Conservation (phyloP, 2,113 vertebrate genomes). For the Tiliqua scincoides region DNA sequence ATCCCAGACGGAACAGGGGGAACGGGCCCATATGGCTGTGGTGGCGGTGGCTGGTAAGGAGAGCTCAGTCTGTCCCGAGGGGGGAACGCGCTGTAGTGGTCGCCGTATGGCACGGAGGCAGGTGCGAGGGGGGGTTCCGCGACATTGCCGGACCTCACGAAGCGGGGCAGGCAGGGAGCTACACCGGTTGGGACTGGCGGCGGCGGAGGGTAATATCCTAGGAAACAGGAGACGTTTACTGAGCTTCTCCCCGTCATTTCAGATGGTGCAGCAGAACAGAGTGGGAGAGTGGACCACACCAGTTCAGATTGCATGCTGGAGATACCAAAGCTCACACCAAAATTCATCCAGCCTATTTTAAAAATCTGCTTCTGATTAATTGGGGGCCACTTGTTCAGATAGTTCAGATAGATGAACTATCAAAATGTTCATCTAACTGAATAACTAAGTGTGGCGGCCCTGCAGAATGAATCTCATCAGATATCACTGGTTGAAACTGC, state of each 20-base stretch:
- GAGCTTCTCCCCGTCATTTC: constrained; percentile 51
- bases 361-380: too few species aligned
- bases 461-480: too few species aligned
- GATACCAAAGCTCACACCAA: too few species aligned
- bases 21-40: constrained; percentile 86
- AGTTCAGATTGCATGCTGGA: not conserved
- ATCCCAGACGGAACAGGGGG: constrained; percentile 86
- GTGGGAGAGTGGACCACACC: not conserved
- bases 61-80: constrained; percentile 87
- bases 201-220: constrained; percentile 84
- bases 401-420: too few species aligned
- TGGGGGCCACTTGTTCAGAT: too few species aligned
- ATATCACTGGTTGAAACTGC: too few species aligned
- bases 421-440: too few species aligned
- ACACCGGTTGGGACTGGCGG: constrained; percentile 81
- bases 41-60: constrained; percentile 83
- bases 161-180: constrained; percentile 88
- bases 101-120: constrained; percentile 85
- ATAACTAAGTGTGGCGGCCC: too few species aligned
- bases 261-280: not conserved
- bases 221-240: constrained; percentile 71
- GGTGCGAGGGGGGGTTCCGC: constrained; percentile 88
- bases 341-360: too few species aligned
- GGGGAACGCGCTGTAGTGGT: constrained; percentile 82
- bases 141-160: constrained; percentile 89